Evolutionary conservation across 2,797 vertebrate species (phyloP), one percentile per base, ranked within the genome.

Genomic region (Cirrhinus mrigala): DNA sequence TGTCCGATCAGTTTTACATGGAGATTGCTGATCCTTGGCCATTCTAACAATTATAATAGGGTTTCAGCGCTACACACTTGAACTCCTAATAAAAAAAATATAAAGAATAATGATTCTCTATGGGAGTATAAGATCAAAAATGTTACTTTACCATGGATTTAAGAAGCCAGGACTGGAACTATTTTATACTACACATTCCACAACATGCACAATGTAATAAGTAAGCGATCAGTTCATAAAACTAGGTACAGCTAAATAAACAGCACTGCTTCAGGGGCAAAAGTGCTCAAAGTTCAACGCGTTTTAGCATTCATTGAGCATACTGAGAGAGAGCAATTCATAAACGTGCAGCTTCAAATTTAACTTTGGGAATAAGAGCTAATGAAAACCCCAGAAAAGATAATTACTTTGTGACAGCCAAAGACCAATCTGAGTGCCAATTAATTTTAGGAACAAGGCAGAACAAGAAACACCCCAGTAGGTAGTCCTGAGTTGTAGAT

Each of bases 391-490:
- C 48, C n/a, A 40, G 48, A 69, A 84, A 56, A 84, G 48, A 84
- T 84, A 29, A 69, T 77, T 84, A 84, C 82, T 58, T 79, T 60
- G 50, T 12, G 24, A 69, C 74, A 79, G 50, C 52, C 60, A 70
- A 78, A 84, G 24, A 84, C 37, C 64, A 78, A 84, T 78, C 64
- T 46, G 37, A 56, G 62, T 56, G 37, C 12, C 75, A 84, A 79
- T 78, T 78, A 58, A 84, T 60, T 70, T 79, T 9, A 78, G 14
- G 40, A 84, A 79, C 18, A 78, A 46, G 29, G n/a, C 33, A 78
- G 33, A 29, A 68, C 82, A 77, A 37, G 73, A 84, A 69, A 44
- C 50, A 69, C 18, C 16, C n/a, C 27, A 14, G 18, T 40, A 58
- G 75, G 52, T 40, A 40, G 37, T 70, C 37, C 40, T 37, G 50